Evolutionary conservation across 1,140 invertebrate genomes (phyloP), one percentile per base, ranked within the genome.

Genomic region (Ostrea denselamellosa): DNA sequence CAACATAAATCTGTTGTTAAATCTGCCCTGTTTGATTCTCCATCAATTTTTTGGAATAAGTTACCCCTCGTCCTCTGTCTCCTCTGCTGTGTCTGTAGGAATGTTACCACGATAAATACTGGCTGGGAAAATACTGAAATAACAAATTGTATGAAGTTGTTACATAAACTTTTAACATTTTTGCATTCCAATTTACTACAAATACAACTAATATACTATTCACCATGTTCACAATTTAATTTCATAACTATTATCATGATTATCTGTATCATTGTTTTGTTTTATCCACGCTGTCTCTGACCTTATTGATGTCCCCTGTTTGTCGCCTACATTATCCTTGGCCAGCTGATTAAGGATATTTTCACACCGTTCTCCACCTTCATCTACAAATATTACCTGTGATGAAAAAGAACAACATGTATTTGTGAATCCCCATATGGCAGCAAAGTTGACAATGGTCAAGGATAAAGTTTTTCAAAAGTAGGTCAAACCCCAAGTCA

Each of bases 291-390:
- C 34, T 44, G 34, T 44, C 5, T 5, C 34, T 44, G 87, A 95
- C 94, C 93, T 93, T 58, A 95, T 85, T 22, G 93, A 92, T 28
- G 94, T 92, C 12, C 91, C 88, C 8, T 85, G 65, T 12, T 88
- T 91, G 52, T 87, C 71, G 17, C 94, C 94, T 71, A 95, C 92
- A 7, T 93, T 94, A 71, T 90, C 68, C 2, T 90, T 88, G 58
- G 90, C 85, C 17, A 95, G 85, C 19, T 89, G 87, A 28, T 93
- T 90, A 2, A 95, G 89, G 19, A 94, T 90, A 22, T 90, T 89
- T 83, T 95, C 94, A 87, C 92, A 92, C 81, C 89, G 89, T 62
- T 92, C 91, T n/a, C 89, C 91, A 12, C 89, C 91, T 86, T 89
- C 90, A 62, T 87, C 89, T 0, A 90, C 77, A 89, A 92, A 92